Evolutionary conservation across 2,113 vertebrate genomes (phyloP).

Genomic region (Syrmaticus mikado): DNA sequence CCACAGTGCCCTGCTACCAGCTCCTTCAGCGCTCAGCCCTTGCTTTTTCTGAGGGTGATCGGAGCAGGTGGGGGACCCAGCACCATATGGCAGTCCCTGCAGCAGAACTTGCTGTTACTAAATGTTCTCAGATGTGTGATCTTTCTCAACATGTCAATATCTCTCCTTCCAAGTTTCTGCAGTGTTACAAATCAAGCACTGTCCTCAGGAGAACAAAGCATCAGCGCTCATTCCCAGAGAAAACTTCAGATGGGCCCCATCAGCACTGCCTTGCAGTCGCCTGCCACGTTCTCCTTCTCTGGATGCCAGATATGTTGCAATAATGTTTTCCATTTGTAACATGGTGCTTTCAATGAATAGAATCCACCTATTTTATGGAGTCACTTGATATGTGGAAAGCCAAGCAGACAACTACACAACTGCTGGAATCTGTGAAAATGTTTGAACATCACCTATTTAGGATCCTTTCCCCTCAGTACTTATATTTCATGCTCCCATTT

Average conservation of each 20-base stretch:
- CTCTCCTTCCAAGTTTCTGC: neutral
- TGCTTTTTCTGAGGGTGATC: neutral
- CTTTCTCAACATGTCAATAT: neutral
- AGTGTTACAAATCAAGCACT: neutral
- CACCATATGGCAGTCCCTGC: neutral
- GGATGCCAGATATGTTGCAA: constrained; percentile 6
- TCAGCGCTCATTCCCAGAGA: neutral
- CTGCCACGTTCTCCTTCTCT: neutral
- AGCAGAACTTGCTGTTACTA: neutral
- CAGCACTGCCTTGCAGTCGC: neutral
- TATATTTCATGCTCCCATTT: neutral
- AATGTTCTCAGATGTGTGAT: neutral
- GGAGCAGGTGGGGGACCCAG: neutral
- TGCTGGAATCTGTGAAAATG: neutral
- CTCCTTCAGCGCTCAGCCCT: neutral
- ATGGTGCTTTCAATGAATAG: neutral
- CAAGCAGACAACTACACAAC: neutral
- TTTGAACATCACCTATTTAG: neutral
- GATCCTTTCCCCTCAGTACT: neutral
- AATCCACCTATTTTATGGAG: constrained; percentile 14
- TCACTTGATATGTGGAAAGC: neutral
- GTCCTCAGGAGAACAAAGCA: neutral
- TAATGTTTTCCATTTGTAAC: constrained; percentile 18
- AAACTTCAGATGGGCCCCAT: neutral
- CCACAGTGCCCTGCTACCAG: neutral